Evolutionary conservation across 1,140 invertebrate species (phyloP).

Genomic region (Hirudo medicinalis): DNA sequence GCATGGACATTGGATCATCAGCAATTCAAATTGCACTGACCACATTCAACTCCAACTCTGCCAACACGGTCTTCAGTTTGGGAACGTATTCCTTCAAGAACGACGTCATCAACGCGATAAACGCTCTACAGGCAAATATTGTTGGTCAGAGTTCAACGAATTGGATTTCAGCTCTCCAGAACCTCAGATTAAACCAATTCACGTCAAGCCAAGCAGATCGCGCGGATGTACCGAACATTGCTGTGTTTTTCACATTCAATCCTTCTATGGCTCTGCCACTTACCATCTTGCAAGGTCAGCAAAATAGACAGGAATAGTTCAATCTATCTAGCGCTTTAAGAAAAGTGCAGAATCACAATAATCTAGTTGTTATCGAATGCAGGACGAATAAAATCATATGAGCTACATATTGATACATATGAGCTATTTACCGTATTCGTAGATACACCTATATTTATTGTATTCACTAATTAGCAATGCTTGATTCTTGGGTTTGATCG

Average conservation of each 20-base stretch:
- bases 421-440: neutral
- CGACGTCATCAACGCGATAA: conserved; percentile 11
- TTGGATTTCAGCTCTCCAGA: neutral
- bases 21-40: conserved; percentile 15
- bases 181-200: conserved; percentile 15
- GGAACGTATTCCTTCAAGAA: conserved; percentile 8
- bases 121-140: neutral
- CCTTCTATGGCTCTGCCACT: neutral
- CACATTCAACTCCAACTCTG: conserved; percentile 12
- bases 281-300: neutral
- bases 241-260: conserved; percentile 26
- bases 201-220: conserved; percentile 21
- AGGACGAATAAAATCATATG: neutral
- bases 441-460: neutral
- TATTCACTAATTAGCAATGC: too few species aligned
- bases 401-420: neutral
- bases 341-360: too few species aligned
- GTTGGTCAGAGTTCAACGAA: neutral
- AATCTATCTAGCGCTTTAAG: too few species aligned
- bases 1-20: conserved; percentile 8
- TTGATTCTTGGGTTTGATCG: too few species aligned
- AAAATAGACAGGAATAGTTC: neutral
- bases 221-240: conserved; percentile 24
- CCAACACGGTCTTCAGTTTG: conserved; percentile 13
- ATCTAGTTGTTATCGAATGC: too few species aligned